A percentile compares a stretch with the other conserved stretches of the same genome.
Evolutionary conservation across 2,113 vertebrate genomes (phyloP).

Genomic region (Mus pahari): DNA sequence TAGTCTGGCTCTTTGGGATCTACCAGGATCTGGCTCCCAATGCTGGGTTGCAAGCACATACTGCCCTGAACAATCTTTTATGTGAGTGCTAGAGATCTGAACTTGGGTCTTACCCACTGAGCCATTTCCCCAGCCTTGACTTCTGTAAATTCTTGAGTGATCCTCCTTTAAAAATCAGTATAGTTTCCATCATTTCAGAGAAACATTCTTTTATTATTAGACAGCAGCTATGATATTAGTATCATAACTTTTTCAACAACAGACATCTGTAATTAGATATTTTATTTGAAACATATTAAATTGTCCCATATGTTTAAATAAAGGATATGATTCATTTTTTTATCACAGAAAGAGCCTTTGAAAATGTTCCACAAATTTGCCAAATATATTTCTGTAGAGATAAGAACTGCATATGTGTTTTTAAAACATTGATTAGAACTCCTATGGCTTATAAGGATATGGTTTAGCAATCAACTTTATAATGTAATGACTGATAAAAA

Average conservation of each 20-base stretch:
- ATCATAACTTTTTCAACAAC: constrained; percentile 37
- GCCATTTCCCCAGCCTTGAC: background rate
- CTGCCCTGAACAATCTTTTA: background rate
- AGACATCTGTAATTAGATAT: constrained; percentile 43
- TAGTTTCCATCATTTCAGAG: constrained; percentile 29
- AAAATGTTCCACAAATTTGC: constrained; percentile 2
- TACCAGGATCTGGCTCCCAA: no score
- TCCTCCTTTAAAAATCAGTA: background rate
- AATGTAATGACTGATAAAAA: constrained; percentile 1
- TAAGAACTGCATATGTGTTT: background rate
- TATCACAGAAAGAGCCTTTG: constrained; percentile 43
- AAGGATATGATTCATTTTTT: constrained; percentile 44
- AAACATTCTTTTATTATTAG: background rate
- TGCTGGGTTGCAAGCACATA: background rate
- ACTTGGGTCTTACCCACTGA: background rate
- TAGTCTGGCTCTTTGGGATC: background rate
- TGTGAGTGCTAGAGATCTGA: background rate
- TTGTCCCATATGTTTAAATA: constrained; percentile 17
- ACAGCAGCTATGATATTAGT: constrained; percentile 21
- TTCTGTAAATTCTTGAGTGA: constrained; percentile 50
- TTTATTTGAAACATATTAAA: constrained; percentile 63
- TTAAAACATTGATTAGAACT: background rate
- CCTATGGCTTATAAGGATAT: constrained; percentile 11
- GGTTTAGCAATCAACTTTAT: constrained; percentile 45
- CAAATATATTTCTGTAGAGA: constrained; percentile 24